Conservation (phyloP, 1,140 invertebrate genomes). For the Hesperophylax magnus region DNA sequence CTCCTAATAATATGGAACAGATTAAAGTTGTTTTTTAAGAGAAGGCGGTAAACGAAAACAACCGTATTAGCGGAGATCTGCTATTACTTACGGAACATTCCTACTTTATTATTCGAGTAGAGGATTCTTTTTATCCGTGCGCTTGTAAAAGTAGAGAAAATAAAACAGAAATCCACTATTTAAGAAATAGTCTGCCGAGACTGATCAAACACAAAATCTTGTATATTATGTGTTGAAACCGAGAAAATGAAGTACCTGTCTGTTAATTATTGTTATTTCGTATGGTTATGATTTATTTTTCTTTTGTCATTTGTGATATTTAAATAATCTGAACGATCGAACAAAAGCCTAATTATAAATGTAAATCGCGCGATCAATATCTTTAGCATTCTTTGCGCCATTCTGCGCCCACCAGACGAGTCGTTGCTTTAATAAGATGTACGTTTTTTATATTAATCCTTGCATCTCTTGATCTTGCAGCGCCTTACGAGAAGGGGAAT, state of each 20-base stretch:
- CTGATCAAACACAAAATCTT: too few relatives aligned
- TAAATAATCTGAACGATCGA: not conserved
- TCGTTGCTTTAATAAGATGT: not conserved
- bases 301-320: too few relatives aligned
- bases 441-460: not conserved
- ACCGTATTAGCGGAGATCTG: slow-evolving; percentile 5
- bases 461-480: not conserved
- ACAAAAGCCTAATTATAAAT: slow-evolving; percentile 36
- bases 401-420: not conserved
- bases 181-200: too few relatives aligned
- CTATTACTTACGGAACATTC: not conserved
- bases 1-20: not conserved
- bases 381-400: not conserved
- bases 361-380: slow-evolving; percentile 14
- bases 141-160: too few relatives aligned
- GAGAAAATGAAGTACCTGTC: too few relatives aligned
- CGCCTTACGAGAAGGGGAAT: not conserved
- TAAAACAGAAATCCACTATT: too few relatives aligned
- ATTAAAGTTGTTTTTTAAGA: slow-evolving; percentile 12
- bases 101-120: not conserved
- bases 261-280: too few relatives aligned
- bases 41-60: slow-evolving; percentile 2
- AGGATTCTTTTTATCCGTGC: too few relatives aligned
- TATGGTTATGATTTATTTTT: too few relatives aligned
- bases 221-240: too few relatives aligned